Conservation (phyloP, 2,888 invertebrate genomes). For the Epinotia ramella region DNA sequence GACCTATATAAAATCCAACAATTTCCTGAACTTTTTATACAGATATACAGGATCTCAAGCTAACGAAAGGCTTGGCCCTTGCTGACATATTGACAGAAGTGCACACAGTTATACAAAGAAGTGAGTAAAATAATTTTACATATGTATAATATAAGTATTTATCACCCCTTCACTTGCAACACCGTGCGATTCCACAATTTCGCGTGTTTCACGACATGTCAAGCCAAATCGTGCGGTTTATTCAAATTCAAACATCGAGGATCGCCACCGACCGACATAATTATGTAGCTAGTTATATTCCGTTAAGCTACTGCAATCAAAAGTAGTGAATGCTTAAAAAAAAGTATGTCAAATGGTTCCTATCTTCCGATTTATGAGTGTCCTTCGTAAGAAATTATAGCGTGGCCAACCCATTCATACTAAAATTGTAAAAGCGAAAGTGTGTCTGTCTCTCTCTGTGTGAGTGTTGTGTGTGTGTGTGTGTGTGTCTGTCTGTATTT, state of each 20-base stretch:
- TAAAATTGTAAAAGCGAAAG: no score
- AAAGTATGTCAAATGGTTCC: no score
- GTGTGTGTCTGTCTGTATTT: no score
- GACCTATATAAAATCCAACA: neutral
- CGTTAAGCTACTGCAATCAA: no score
- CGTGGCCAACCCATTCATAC: neutral
- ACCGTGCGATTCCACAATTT: neutral
- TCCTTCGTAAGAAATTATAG: neutral
- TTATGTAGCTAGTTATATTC: no score
- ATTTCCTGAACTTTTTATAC: constrained; percentile 48
- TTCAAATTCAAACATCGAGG: neutral
- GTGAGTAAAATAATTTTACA: constrained; percentile 83
- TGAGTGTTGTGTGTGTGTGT: no score
- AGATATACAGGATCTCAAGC: constrained; percentile 94
- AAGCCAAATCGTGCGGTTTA: neutral
- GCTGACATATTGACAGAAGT: constrained; percentile 97
- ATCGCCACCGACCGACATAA: no score
- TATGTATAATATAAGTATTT: neutral
- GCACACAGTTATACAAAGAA: constrained; percentile 93
- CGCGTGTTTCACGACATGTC: neutral
- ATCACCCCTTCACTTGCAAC: neutral
- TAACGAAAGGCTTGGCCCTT: constrained; percentile 95
- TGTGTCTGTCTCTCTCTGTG: no score
- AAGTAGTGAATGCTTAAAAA: no score
- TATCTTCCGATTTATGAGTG: no score